phyloP scores from a whole-genome alignment of 2,113 vertebrate species.

The Phainopepla nitens region DNA sequence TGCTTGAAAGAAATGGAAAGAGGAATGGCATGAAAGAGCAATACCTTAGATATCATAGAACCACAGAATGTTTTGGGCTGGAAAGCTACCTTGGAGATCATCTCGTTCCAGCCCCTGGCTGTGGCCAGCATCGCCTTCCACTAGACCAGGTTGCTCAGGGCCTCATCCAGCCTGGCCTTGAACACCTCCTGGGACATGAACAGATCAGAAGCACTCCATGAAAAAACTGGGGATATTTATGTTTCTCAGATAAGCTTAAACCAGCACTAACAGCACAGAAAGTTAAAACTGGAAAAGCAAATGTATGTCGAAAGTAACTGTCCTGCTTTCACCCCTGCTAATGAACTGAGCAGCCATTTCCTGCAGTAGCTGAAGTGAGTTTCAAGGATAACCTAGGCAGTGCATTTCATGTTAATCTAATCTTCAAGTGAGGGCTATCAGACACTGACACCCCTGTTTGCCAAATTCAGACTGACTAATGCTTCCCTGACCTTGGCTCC shows the following conservation, averaged over 20 bases:
- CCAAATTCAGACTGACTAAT: slow-evolving; percentile 42
- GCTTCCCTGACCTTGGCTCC: slow-evolving; percentile 52
- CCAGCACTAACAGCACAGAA: neutral
- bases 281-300: neutral
- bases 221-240: neutral
- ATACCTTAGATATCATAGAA: neutral
- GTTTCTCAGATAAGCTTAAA: neutral
- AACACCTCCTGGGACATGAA: neutral
- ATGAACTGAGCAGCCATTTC: neutral
- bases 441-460: neutral
- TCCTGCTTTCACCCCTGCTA: neutral
- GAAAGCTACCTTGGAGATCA: neutral
- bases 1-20: neutral
- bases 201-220: neutral
- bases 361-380: slow-evolving; percentile 14
- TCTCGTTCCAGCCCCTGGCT: fast-evolving
- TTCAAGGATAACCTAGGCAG: neutral
- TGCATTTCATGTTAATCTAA: slow-evolving; percentile 24
- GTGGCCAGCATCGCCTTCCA: neutral
- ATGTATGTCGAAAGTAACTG: neutral
- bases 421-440: neutral
- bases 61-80: neutral
- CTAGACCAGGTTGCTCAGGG: neutral
- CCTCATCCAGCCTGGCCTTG: neutral
- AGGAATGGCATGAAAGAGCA: neutral